These are phyloP conservation scores for Odocoileus hemionus DNA, from an alignment of 2,113 vertebrate species.

Conservation along the genomic window DNA sequence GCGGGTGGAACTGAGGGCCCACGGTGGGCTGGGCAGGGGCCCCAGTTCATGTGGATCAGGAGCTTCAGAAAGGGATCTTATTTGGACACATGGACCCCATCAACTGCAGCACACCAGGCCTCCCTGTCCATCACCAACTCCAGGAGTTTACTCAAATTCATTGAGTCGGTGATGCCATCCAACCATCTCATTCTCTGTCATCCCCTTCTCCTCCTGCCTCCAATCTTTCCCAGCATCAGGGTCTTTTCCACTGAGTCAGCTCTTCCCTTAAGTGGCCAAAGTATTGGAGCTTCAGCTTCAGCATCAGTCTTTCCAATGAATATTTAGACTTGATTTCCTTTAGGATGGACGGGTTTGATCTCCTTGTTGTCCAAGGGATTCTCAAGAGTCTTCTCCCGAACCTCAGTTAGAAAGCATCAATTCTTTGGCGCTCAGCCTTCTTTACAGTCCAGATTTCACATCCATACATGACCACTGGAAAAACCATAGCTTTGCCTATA, in stretches of 20 bases:
- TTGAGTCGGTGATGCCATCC: background rate
- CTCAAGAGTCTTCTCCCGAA: background rate
- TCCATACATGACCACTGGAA: background rate
- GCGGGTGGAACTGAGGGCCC: rapidly evolving
- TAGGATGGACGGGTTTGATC: background rate
- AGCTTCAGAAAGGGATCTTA: background rate
- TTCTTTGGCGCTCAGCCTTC: background rate
- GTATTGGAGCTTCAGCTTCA: background rate
- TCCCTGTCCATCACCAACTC: background rate
- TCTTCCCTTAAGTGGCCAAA: background rate
- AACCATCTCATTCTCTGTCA: background rate
- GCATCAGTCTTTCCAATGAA: background rate
- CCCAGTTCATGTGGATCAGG: background rate
- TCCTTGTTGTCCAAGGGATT: background rate
- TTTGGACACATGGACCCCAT: background rate
- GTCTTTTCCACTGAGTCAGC: background rate
- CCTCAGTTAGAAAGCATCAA: background rate
- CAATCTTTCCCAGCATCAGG: background rate
- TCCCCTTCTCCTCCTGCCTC: background rate
- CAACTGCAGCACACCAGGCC: background rate
- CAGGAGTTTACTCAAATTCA: background rate
- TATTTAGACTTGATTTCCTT: background rate
- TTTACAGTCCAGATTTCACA: background rate
- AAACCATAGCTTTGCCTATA: background rate
- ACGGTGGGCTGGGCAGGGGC: rapidly evolving